phyloP scores from a whole-genome alignment of 1,140 invertebrate species.

The Penaeus vannamei region DNA sequence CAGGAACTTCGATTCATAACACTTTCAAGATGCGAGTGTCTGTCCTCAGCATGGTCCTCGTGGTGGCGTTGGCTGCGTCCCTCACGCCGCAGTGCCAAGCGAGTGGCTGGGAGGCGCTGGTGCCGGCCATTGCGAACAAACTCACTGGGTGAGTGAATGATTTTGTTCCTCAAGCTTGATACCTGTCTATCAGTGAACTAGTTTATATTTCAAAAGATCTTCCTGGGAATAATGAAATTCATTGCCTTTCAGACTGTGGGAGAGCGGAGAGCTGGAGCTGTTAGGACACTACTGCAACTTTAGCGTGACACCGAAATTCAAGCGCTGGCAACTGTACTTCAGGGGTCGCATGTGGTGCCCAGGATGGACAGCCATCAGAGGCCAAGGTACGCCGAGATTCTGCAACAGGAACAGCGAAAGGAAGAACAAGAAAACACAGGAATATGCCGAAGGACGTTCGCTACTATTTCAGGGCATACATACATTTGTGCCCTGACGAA shows the following conservation, averaged over 20 bases:
- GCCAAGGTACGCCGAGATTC: neutral
- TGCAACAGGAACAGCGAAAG: too few species aligned
- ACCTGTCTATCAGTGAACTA: neutral
- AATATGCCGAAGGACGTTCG: neutral
- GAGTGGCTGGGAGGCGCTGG: neutral
- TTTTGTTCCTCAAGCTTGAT: neutral
- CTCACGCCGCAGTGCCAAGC: neutral
- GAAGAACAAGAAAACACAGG: neutral
- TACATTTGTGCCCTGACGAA: too few species aligned
- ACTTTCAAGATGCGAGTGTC: too few species aligned
- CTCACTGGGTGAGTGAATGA: neutral
- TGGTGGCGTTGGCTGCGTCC: neutral
- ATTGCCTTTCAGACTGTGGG: neutral
- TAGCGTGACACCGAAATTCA: neutral
- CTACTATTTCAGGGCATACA: neutral
- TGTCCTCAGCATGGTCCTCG: neutral
- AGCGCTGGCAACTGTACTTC: neutral
- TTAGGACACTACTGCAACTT: neutral
- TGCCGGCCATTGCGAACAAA: neutral
- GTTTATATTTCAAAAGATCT: neutral
- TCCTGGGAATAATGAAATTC: neutral
- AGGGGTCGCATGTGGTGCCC: slow-evolving; percentile 18
- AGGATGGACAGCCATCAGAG: slow-evolving; percentile 5
- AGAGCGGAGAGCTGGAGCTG: neutral
- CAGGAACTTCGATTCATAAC: too few species aligned